Evolutionary conservation across 1,140 invertebrate genomes (phyloP).

Genomic region (Pseudomyrmex dendroicus): DNA sequence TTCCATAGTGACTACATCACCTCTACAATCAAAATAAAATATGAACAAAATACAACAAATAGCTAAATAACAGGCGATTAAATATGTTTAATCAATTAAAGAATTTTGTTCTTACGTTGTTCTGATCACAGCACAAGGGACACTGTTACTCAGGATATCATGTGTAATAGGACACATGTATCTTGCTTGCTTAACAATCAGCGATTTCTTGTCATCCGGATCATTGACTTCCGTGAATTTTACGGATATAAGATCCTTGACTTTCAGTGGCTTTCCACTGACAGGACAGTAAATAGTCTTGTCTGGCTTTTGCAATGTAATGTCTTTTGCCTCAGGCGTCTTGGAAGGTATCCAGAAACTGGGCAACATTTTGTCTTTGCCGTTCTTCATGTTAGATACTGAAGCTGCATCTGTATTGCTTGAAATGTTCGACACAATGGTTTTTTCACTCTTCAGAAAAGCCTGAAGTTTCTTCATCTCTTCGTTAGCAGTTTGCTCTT

Average conservation of each 20-base stretch:
- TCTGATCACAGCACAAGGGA: slow-evolving; percentile 96
- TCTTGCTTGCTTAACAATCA: slow-evolving; percentile 93
- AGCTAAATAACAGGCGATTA: too few relatives aligned
- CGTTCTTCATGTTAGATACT: slow-evolving; percentile 91
- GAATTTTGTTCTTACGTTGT: slow-evolving; percentile 90
- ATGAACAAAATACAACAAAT: background rate
- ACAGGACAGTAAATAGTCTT: slow-evolving; percentile 97
- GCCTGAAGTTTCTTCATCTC: slow-evolving; percentile 89
- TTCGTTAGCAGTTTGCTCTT: slow-evolving; percentile 89
- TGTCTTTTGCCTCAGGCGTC: slow-evolving; percentile 93
- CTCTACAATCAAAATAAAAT: slow-evolving; percentile 86
- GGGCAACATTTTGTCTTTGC: slow-evolving; percentile 91
- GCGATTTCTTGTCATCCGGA: slow-evolving; percentile 92
- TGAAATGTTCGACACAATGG: slow-evolving; percentile 85
- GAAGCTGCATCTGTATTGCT: slow-evolving; percentile 81
- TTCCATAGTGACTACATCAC: slow-evolving; percentile 98
- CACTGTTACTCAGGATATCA: slow-evolving; percentile 97
- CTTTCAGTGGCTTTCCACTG: slow-evolving; percentile 94
- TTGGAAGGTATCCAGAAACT: slow-evolving; percentile 99
- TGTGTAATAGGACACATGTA: slow-evolving; percentile 99
- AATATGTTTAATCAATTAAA: too few relatives aligned
- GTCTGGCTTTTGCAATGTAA: slow-evolving; percentile 93
- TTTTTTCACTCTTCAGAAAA: slow-evolving; percentile 92
- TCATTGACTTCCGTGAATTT: slow-evolving; percentile 97
- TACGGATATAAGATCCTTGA: slow-evolving; percentile 97